Percentiles rank a stretch among this genome's conserved stretches.
Evolutionary conservation across 1,140 invertebrate genomes (phyloP).

Genomic region (Formica exsecta): DNA sequence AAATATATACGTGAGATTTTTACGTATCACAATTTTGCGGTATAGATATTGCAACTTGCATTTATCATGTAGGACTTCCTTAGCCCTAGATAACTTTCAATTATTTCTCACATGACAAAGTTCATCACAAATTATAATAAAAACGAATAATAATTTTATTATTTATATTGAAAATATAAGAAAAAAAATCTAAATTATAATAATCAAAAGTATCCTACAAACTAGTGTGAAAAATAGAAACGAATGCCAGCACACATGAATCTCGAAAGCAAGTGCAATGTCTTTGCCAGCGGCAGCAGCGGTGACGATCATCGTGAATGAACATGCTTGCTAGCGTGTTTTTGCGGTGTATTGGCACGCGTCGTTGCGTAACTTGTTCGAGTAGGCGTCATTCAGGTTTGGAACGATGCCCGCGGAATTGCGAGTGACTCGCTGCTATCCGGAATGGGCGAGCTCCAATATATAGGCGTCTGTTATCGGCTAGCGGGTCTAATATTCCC

Average conservation of each 20-base stretch:
- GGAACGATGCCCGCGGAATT: slow-evolving; percentile 71
- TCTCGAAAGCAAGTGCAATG: slow-evolving; percentile 29
- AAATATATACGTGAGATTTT: neutral
- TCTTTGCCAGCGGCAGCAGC: slow-evolving; percentile 18
- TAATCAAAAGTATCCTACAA: neutral
- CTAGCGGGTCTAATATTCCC: slow-evolving; percentile 61
- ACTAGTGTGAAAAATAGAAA: neutral
- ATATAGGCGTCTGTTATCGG: slow-evolving; percentile 59
- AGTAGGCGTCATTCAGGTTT: slow-evolving; percentile 73
- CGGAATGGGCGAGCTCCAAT: slow-evolving; percentile 42
- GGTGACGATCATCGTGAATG: slow-evolving; percentile 65
- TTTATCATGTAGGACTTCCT: neutral
- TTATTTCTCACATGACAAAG: neutral
- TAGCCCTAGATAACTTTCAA: neutral
- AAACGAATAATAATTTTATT: neutral
- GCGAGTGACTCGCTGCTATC: slow-evolving; percentile 44
- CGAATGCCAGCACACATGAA: neutral
- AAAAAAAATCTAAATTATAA: neutral
- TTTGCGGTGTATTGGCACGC: slow-evolving; percentile 65
- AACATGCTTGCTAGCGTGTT: slow-evolving; percentile 46
- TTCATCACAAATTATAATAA: neutral
- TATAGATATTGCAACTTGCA: neutral
- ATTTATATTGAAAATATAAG: neutral
- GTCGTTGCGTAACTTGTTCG: slow-evolving; percentile 67
- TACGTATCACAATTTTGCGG: neutral